These are phyloP conservation scores for Ardeotis arabs DNA, from an alignment of 2,113 vertebrate genomes.

Conservation along the genomic window DNA sequence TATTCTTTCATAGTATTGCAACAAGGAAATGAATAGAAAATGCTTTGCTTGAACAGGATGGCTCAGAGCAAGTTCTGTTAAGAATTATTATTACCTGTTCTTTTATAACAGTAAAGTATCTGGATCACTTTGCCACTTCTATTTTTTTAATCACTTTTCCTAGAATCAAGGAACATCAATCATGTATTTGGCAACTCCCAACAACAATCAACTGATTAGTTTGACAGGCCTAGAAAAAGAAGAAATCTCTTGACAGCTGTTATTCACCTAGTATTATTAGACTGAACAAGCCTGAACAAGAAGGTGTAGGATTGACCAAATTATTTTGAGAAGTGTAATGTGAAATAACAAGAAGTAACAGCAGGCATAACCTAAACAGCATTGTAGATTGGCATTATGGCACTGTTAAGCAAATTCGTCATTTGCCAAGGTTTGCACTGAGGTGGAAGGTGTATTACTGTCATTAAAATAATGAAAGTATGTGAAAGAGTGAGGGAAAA, in stretches of 20 bases:
- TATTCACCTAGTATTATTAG: neutral
- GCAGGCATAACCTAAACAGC: neutral
- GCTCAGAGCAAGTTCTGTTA: neutral
- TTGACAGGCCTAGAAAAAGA: neutral
- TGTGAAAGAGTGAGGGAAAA: conserved; percentile 8
- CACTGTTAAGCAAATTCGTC: conserved; percentile 28
- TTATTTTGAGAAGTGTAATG: neutral
- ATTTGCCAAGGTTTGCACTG: neutral
- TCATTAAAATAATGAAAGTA: conserved; percentile 44
- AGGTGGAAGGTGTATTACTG: neutral
- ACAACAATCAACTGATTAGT: neutral
- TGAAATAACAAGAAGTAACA: conserved; percentile 1
- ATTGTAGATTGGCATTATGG: neutral
- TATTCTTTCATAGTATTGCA: neutral
- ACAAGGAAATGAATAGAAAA: neutral
- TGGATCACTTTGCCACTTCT: neutral
- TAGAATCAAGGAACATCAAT: neutral
- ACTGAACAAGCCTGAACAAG: neutral
- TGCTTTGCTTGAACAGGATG: neutral
- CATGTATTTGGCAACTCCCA: neutral
- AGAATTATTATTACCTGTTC: neutral
- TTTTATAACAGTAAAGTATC: neutral
- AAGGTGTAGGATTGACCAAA: neutral
- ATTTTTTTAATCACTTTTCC: neutral
- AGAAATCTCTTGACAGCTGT: neutral